A percentile compares a stretch with the other conserved stretches of the same genome.
These are phyloP conservation scores for Drosophila melanocephala DNA, from an alignment of 2,888 invertebrate genomes.

Conservation along the genomic window DNA sequence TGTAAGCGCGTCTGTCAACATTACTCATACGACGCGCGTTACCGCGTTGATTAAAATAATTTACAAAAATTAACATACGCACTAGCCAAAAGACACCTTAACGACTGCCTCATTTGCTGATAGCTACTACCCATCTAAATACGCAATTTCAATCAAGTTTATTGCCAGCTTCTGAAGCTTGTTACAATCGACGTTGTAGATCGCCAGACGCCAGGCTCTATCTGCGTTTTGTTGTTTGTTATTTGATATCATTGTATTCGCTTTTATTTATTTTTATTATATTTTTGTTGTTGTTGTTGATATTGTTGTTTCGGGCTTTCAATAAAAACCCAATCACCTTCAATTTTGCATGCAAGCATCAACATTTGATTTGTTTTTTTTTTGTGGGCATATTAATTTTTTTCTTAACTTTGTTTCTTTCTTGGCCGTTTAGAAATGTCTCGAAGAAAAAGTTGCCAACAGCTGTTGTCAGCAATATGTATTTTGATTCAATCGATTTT, in stretches of 20 bases:
- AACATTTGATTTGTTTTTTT: conserved; percentile 15
- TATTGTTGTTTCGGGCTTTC: conserved; percentile 20
- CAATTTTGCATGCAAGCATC: conserved; percentile 52
- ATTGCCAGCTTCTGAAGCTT: conserved; percentile 9
- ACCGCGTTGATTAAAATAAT: neutral
- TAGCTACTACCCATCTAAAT: conserved; percentile 16
- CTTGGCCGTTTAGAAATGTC: conserved; percentile 51
- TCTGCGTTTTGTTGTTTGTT: neutral
- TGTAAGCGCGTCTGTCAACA: conserved; percentile 32
- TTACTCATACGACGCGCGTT: conserved; percentile 63
- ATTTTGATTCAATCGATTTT: conserved; percentile 17
- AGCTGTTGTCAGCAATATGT: conserved; percentile 7
- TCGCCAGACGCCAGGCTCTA: neutral
- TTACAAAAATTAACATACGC: conserved; percentile 11
- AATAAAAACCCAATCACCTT: conserved; percentile 67
- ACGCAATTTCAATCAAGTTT: conserved; percentile 52
- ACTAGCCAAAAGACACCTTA: conserved; percentile 4
- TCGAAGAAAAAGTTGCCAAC: conserved; percentile 30
- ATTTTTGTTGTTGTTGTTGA: conserved; percentile 8
- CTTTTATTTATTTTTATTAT: conserved; percentile 6
- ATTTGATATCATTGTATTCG: conserved; percentile 15
- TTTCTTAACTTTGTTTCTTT: conserved; percentile 21
- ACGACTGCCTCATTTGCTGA: neutral
- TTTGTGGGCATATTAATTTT: conserved; percentile 13
- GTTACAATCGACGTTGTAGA: conserved; percentile 19